phyloP scores from a whole-genome alignment of 1,140 invertebrate genomes.

The Helicoverpa zea region DNA sequence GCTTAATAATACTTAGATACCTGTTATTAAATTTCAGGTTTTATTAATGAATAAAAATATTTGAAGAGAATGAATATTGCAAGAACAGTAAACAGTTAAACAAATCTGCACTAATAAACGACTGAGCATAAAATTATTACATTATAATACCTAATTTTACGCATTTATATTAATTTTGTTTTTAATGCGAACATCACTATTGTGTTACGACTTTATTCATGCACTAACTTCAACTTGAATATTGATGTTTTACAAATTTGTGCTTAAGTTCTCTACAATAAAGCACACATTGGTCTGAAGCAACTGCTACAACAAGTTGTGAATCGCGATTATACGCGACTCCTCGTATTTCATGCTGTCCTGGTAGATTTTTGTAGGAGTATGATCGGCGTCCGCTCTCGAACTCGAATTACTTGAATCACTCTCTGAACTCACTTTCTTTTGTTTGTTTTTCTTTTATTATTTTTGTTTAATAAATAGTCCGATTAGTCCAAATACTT shows the following conservation, averaged over 20 bases:
- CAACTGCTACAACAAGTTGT: background rate
- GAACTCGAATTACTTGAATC: background rate
- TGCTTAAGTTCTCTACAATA: background rate
- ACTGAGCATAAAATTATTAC: too few relatives aligned
- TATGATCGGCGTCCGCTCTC: conserved; percentile 17
- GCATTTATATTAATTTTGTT: too few relatives aligned
- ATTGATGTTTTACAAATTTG: background rate
- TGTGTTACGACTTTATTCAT: too few relatives aligned
- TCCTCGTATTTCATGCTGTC: conserved; percentile 30
- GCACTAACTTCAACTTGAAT: background rate
- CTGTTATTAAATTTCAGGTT: too few relatives aligned
- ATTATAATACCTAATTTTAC: too few relatives aligned
- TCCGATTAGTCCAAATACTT: too few relatives aligned
- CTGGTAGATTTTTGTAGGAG: conserved; percentile 48
- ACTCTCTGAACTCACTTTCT: background rate
- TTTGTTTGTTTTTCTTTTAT: conserved; percentile 1
- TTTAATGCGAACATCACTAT: too few relatives aligned
- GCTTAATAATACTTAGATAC: too few relatives aligned
- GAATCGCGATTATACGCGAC: background rate
- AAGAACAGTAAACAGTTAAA: too few relatives aligned
- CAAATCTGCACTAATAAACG: too few relatives aligned
- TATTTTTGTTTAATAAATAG: background rate
- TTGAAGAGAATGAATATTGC: too few relatives aligned
- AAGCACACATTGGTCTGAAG: background rate
- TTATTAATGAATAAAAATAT: too few relatives aligned